phyloP scores from a whole-genome alignment of 2,797 vertebrate species.

The Enteromius afrohamiltoni region DNA sequence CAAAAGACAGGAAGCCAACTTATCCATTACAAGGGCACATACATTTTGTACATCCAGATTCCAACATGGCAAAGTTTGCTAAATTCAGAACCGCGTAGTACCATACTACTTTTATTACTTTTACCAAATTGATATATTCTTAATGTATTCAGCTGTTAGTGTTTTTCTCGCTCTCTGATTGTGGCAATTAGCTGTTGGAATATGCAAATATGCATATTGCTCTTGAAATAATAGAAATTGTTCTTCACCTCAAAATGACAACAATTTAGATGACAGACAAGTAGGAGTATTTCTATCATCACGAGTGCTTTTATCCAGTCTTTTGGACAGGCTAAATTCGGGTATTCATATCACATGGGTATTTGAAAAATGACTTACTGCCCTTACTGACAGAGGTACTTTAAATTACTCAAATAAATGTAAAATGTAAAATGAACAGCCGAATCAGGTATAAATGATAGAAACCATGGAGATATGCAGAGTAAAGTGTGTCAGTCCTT shows the following conservation, averaged over 20 bases:
- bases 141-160: not conserved
- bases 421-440: not conserved
- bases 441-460: not conserved
- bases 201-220: slow-evolving; percentile 5
- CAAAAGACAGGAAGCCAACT: not conserved
- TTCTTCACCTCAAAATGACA: slow-evolving; percentile 1
- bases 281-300: slow-evolving; percentile 17
- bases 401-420: not conserved
- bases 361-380: slow-evolving; percentile 5
- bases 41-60: not conserved
- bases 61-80: not conserved
- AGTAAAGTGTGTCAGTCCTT: slow-evolving; percentile 55
- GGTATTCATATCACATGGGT: not conserved
- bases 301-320: slow-evolving; percentile 9
- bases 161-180: not conserved
- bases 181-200: not conserved
- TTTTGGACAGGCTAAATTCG: slow-evolving; percentile 31
- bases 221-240: slow-evolving; percentile 30
- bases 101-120: not conserved
- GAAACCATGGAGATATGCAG: slow-evolving; percentile 39
- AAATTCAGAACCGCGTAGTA: not conserved
- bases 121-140: not conserved
- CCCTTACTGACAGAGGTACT: not conserved
- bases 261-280: slow-evolving; percentile 28
- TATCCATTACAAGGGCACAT: slow-evolving; percentile 4